Conservation (phyloP, 1,140 invertebrate species). For the Eulimnadia texana region DNA sequence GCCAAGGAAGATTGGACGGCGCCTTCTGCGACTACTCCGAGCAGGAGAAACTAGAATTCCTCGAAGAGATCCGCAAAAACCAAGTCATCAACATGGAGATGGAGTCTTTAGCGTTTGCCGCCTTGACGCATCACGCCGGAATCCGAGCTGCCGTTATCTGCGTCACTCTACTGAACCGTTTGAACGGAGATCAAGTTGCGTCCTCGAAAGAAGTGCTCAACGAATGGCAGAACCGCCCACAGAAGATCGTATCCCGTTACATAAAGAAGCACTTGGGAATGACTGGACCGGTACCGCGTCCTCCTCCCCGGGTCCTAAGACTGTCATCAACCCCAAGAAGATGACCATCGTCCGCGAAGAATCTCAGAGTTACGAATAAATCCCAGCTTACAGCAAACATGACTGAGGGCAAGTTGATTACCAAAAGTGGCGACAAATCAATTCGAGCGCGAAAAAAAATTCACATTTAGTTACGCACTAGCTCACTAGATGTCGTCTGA, state of each 20-base stretch:
- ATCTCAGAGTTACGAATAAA: constrained; percentile 67
- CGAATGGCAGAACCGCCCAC: constrained; percentile 85
- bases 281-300: constrained; percentile 30
- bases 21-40: constrained; percentile 90
- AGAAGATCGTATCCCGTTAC: constrained; percentile 69
- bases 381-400: too few relatives aligned
- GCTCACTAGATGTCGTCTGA: too few relatives aligned
- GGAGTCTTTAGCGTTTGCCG: constrained; percentile 86
- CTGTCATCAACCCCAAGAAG: constrained; percentile 31
- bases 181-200: constrained; percentile 84
- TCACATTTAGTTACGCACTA: too few relatives aligned
- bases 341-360: constrained; percentile 80
- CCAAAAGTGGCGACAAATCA: too few relatives aligned
- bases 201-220: constrained; percentile 76
- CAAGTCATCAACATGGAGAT: constrained; percentile 96
- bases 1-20: constrained; percentile 85
- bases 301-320: constrained; percentile 16
- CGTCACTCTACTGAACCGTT: constrained; percentile 79
- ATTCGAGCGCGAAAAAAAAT: too few relatives aligned
- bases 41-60: constrained; percentile 75
- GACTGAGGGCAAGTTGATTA: too few relatives aligned
- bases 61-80: constrained; percentile 53
- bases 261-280: constrained; percentile 68
- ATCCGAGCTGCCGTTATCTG: constrained; percentile 85
- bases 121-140: constrained; percentile 84